Conservation (phyloP, 1,140 invertebrate species). For the Atta colombica region DNA sequence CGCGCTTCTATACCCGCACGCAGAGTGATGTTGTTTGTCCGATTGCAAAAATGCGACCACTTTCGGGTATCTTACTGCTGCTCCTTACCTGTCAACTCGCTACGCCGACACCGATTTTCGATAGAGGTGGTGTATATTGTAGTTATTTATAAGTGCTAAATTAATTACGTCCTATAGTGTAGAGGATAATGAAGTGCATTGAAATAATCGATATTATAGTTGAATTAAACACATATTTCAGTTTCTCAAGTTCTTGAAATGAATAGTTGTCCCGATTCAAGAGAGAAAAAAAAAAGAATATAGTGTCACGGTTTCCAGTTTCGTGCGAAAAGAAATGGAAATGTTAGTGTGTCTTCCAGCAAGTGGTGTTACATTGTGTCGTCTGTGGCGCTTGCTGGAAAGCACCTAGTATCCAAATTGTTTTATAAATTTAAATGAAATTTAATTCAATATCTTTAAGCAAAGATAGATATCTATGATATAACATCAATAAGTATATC, state of each 20-base stretch:
- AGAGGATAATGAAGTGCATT: background rate
- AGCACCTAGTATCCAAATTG: background rate
- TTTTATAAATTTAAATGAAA: background rate
- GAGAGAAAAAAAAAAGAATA: background rate
- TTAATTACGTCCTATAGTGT: background rate
- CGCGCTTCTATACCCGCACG: conserved; percentile 23
- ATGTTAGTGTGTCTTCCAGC: background rate
- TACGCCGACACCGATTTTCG: conserved; percentile 23
- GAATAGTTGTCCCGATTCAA: background rate
- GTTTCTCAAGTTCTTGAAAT: background rate
- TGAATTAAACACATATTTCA: background rate
- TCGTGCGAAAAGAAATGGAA: too few species aligned
- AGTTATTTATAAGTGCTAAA: conserved; percentile 8
- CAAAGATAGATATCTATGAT: too few species aligned
- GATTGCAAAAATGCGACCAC: conserved; percentile 59
- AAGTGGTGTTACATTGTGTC: too few species aligned
- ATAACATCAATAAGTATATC: background rate
- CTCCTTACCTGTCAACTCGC: conserved; percentile 43
- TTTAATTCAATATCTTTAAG: background rate
- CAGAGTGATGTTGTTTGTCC: conserved; percentile 38
- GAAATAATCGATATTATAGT: background rate
- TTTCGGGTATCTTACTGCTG: conserved; percentile 35
- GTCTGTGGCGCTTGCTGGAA: too few species aligned
- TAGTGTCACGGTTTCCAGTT: background rate
- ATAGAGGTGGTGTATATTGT: conserved; percentile 44